Percentiles rank a stretch among this genome's conserved stretches.
These are phyloP conservation scores for Pristionchus pacificus DNA, from an alignment of 1,140 invertebrate species.

Conservation along the genomic window DNA sequence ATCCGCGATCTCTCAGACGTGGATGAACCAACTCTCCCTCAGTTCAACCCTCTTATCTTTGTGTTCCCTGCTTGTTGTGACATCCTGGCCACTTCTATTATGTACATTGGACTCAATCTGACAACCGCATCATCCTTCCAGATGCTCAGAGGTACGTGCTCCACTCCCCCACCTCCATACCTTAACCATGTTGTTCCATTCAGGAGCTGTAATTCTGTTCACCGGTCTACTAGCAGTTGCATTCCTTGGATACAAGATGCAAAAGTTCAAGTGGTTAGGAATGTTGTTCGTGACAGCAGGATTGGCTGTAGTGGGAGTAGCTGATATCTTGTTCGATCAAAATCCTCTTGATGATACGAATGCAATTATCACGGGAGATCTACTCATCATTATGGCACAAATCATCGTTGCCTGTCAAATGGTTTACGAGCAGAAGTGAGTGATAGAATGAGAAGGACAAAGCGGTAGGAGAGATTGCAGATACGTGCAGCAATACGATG, in stretches of 20 bases:
- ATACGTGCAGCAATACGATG: constrained; percentile 74
- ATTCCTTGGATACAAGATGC: constrained; percentile 70
- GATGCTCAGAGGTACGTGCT: constrained; percentile 77
- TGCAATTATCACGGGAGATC: constrained; percentile 80
- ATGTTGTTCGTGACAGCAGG: constrained; percentile 77
- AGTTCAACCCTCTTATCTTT: constrained; percentile 69
- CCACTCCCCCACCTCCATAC: background rate
- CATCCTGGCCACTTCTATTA: constrained; percentile 49
- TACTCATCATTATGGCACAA: constrained; percentile 79
- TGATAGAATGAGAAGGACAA: background rate
- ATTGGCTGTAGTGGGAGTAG: constrained; percentile 74
- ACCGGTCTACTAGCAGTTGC: constrained; percentile 83
- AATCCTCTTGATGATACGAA: constrained; percentile 67
- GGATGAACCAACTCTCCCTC: constrained; percentile 46
- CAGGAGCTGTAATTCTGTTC: constrained; percentile 63
- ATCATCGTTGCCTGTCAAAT: constrained; percentile 84
- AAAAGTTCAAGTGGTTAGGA: constrained; percentile 74
- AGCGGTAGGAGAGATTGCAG: background rate
- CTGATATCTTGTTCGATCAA: constrained; percentile 67
- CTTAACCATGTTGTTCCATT: background rate
- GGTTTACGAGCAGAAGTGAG: constrained; percentile 81
- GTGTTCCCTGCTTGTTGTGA: constrained; percentile 63
- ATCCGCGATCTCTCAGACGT: constrained; percentile 36
- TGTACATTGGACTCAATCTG: constrained; percentile 84
- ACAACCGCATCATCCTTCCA: constrained; percentile 92